Conservation (phyloP, 2,113 vertebrate genomes). For the Calypte anna region DNA sequence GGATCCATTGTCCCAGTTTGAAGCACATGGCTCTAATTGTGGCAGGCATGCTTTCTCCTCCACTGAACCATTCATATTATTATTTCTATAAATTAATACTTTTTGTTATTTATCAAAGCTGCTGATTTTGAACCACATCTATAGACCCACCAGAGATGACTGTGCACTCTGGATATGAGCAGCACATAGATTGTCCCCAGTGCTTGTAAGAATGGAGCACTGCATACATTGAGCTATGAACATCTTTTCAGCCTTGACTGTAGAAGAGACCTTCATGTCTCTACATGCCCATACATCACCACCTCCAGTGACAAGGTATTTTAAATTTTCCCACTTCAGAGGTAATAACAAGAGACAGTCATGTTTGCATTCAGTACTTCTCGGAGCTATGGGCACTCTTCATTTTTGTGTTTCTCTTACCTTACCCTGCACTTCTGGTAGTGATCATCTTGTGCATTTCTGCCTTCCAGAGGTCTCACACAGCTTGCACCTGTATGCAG, state of each 20-base stretch:
- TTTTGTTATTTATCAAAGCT: neutral
- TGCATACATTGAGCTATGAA: neutral
- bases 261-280: neutral
- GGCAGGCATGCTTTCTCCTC: neutral
- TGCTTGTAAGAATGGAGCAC: neutral
- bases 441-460: neutral
- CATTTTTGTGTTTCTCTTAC: neutral
- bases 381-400: neutral
- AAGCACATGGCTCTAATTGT: neutral
- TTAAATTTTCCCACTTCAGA: neutral
- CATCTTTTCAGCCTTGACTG: neutral
- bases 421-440: neutral
- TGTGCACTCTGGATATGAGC: neutral
- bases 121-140: neutral
- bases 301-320: neutral
- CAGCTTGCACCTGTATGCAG: neutral
- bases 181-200: fast-evolving
- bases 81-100: neutral
- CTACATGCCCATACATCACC: neutral
- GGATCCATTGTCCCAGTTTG: neutral
- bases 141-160: neutral
- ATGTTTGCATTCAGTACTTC: neutral
- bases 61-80: neutral
- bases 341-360: neutral
- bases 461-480: neutral